phyloP scores from a whole-genome alignment of 1,140 invertebrate species.

The Papilio glaucus region DNA sequence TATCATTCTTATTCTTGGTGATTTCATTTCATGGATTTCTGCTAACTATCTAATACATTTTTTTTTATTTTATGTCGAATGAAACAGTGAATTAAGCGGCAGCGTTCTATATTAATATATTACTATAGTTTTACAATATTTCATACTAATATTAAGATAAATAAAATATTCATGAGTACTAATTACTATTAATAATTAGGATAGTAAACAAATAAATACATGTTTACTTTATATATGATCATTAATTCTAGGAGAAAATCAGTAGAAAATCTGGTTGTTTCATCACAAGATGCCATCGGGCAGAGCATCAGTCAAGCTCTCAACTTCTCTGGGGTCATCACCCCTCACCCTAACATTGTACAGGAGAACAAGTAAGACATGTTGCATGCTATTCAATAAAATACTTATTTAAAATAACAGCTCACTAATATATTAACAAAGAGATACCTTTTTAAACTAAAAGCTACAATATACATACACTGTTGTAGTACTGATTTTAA shows the following conservation, averaged over 20 bases:
- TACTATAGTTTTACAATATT: too few relatives aligned
- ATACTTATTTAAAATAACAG: too few relatives aligned
- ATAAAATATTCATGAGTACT: too few relatives aligned
- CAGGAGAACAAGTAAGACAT: slow-evolving; percentile 80
- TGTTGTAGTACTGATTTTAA: too few relatives aligned
- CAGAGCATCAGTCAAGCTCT: slow-evolving; percentile 80
- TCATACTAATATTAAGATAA: too few relatives aligned
- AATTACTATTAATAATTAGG: not conserved
- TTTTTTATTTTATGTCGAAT: not conserved
- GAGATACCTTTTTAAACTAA: too few relatives aligned
- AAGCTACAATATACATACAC: too few relatives aligned
- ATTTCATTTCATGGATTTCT: slow-evolving; percentile 6
- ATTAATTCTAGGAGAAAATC: slow-evolving; percentile 85
- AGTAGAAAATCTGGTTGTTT: slow-evolving; percentile 86
- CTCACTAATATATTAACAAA: too few relatives aligned
- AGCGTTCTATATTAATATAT: too few relatives aligned
- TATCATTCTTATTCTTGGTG: slow-evolving; percentile 20
- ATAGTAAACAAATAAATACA: not conserved
- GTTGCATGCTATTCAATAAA: not conserved
- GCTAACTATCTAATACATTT: slow-evolving; percentile 13
- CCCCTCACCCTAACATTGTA: slow-evolving; percentile 81
- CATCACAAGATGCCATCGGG: slow-evolving; percentile 86
- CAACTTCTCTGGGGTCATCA: slow-evolving; percentile 80
- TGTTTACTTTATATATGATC: slow-evolving; percentile 32
- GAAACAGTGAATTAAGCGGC: too few relatives aligned